These are phyloP conservation scores for Dolomedes plantarius DNA, from an alignment of 2,888 invertebrate genomes.

Conservation along the genomic window DNA sequence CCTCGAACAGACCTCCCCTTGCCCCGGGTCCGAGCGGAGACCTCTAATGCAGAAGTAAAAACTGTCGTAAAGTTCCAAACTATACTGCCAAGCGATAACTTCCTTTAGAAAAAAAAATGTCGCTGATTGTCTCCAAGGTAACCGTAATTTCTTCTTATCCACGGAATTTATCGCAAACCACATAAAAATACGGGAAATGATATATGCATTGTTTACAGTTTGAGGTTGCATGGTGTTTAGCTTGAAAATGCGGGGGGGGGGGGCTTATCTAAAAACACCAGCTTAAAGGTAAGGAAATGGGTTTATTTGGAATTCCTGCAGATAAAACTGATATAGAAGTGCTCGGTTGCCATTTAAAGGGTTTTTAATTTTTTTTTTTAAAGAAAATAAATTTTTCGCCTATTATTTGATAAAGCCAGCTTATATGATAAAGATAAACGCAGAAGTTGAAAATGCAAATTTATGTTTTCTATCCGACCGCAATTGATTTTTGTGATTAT, in stretches of 20 bases:
- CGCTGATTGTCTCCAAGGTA: constrained; percentile 35
- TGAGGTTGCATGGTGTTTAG: background rate
- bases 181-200: constrained; percentile 48
- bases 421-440: no score
- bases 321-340: background rate
- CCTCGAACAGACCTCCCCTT: no score
- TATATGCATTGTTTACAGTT: constrained; percentile 24
- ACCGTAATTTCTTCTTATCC: constrained; percentile 31
- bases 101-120: background rate
- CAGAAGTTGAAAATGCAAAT: no score
- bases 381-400: no score
- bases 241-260: background rate
- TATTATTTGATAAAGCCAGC: no score
- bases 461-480: no score
- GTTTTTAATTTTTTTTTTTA: no score
- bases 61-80: background rate
- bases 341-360: no score
- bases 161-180: constrained; percentile 13
- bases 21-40: no score
- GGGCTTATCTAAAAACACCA: background rate
- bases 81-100: background rate
- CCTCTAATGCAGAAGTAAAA: background rate
- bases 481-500: no score
- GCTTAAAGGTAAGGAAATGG: background rate
- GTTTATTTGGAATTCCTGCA: background rate